Percentiles rank a stretch among this genome's conserved stretches.
phyloP scores from a whole-genome alignment of 2,797 vertebrate genomes.

The Hypotaenidia philippensis region DNA sequence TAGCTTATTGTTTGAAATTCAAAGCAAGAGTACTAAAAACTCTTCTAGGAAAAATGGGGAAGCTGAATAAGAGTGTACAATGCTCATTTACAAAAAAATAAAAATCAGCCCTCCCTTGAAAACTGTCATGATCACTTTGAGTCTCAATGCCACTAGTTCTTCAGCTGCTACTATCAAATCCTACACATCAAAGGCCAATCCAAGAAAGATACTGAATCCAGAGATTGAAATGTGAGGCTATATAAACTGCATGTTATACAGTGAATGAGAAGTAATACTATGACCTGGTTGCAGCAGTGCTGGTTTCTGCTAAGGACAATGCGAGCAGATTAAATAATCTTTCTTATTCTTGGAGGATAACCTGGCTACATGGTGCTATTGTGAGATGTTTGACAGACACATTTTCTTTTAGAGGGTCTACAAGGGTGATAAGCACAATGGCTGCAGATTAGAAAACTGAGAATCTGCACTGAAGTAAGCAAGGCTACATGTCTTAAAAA shows the following conservation, averaged over 20 bases:
- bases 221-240: not conserved
- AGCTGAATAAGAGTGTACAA: not conserved
- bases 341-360: not conserved
- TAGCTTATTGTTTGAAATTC: not conserved
- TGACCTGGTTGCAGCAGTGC: not conserved
- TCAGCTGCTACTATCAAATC: not conserved
- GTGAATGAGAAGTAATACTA: not conserved
- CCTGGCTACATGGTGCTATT: not conserved
- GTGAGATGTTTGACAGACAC: not conserved
- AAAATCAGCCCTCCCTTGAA: not conserved
- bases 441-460: not conserved
- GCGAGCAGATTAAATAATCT: not conserved
- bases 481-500: not conserved
- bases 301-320: not conserved
- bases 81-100: rapidly evolving
- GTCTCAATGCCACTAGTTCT: not conserved
- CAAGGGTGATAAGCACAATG: not conserved
- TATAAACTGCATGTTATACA: not conserved
- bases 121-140: not conserved
- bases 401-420: not conserved
- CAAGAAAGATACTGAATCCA: not conserved
- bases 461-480: not conserved
- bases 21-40: not conserved
- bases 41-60: not conserved
- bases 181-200: not conserved